phyloP scores from a whole-genome alignment of 2,888 invertebrate species.

The Atethmia centrago region DNA sequence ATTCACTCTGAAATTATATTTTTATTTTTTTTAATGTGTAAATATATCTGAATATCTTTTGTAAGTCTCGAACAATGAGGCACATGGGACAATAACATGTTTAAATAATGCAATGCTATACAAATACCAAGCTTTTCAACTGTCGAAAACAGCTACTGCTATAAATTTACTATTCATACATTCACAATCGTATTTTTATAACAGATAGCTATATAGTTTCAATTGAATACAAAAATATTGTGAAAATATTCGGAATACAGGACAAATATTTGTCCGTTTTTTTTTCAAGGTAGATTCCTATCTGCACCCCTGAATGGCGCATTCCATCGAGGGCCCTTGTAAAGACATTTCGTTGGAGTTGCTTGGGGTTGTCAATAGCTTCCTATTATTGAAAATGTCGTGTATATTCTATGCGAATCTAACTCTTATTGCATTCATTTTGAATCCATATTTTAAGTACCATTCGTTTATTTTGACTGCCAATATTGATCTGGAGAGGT shows the following conservation, averaged over 20 bases:
- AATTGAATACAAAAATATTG: background rate
- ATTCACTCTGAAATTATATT: too few relatives aligned
- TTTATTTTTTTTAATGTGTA: background rate
- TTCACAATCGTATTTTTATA: background rate
- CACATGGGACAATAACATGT: background rate
- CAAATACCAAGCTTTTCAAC: slow-evolving; percentile 14
- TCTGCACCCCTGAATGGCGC: slow-evolving; percentile 10
- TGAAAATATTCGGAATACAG: slow-evolving; percentile 4
- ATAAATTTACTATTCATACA: background rate
- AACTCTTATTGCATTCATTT: slow-evolving; percentile 1
- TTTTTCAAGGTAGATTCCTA: background rate
- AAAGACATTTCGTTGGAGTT: background rate
- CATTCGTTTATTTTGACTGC: background rate
- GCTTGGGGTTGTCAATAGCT: slow-evolving; percentile 4
- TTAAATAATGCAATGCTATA: slow-evolving; percentile 7
- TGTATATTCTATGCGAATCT: background rate
- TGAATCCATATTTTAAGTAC: background rate
- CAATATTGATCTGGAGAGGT: background rate
- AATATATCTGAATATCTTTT: slow-evolving; percentile 1
- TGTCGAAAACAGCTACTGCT: slow-evolving; percentile 16
- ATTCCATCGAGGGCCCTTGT: slow-evolving; percentile 11
- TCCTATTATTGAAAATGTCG: slow-evolving; percentile 14
- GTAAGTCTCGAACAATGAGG: background rate
- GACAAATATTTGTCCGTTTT: background rate
- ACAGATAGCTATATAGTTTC: background rate